Evolutionary conservation across 2,113 vertebrate genomes (phyloP).

Genomic region (Himantopus leucocephalus): DNA sequence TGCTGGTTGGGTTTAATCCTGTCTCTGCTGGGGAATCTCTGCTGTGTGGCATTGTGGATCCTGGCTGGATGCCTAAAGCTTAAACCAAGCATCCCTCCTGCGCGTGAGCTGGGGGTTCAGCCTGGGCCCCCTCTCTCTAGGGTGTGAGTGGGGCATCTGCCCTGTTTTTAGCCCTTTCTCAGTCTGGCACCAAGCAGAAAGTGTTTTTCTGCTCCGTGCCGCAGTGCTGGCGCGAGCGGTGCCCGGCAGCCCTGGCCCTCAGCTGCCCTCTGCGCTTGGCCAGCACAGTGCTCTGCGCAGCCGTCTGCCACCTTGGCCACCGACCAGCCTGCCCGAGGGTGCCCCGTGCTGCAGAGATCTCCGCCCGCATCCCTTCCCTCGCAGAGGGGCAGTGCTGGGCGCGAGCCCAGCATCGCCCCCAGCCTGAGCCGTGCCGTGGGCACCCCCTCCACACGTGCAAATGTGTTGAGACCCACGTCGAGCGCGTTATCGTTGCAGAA

Average conservation of each 20-base stretch:
- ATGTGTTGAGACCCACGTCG: accelerated
- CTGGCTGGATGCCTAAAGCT: accelerated
- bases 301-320: background rate
- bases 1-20: background rate
- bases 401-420: accelerated
- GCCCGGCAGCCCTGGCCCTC: background rate
- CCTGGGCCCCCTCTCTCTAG: accelerated
- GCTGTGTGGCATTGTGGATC: accelerated
- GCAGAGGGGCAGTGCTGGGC: accelerated
- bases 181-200: background rate
- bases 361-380: accelerated
- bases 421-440: accelerated
- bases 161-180: no score
- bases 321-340: background rate
- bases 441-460: accelerated
- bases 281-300: background rate
- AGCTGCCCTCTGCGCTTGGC: background rate
- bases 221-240: background rate
- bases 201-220: accelerated
- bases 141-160: accelerated
- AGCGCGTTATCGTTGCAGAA: accelerated
- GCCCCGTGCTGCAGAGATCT: accelerated
- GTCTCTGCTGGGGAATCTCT: background rate
- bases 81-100: background rate
- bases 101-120: accelerated